Conservation (phyloP, 1,140 invertebrate species). For the Heliconius melpomene region DNA sequence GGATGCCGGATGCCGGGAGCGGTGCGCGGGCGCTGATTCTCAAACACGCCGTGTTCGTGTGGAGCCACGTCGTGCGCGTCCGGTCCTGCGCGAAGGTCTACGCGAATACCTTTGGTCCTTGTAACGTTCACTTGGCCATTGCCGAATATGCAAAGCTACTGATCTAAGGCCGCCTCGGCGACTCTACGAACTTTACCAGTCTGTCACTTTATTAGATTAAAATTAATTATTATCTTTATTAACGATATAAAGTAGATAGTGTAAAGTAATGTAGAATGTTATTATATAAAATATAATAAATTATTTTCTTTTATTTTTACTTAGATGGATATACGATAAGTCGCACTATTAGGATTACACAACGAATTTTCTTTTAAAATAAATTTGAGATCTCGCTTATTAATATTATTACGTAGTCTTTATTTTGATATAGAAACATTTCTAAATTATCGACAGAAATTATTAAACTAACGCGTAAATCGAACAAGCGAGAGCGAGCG, state of each 20-base stretch:
- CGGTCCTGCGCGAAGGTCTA: slow-evolving; percentile 80
- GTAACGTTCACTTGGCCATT: slow-evolving; percentile 78
- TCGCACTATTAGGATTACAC: slow-evolving; percentile 78
- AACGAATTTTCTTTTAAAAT: slow-evolving; percentile 77
- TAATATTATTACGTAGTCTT: slow-evolving; percentile 77
- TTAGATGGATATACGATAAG: slow-evolving; percentile 74
- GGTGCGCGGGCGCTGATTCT: slow-evolving; percentile 42
- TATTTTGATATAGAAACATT: slow-evolving; percentile 78
- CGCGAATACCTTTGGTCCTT: slow-evolving; percentile 76
- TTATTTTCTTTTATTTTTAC: slow-evolving; percentile 75
- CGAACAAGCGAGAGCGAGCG: slow-evolving; percentile 63
- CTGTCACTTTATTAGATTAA: slow-evolving; percentile 81
- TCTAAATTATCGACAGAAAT: slow-evolving; percentile 74
- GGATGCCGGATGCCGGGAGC: slow-evolving; percentile 38
- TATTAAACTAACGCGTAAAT: slow-evolving; percentile 67
- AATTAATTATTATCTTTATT: slow-evolving; percentile 81
- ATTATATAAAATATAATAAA: slow-evolving; percentile 81
- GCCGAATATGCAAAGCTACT: slow-evolving; percentile 81
- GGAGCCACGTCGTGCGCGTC: slow-evolving; percentile 76
- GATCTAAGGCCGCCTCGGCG: slow-evolving; percentile 78
- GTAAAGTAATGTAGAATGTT: slow-evolving; percentile 80
- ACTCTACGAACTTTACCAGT: slow-evolving; percentile 81
- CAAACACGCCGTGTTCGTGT: slow-evolving; percentile 57
- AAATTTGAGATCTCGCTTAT: slow-evolving; percentile 81
- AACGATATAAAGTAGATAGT: slow-evolving; percentile 79